Evolutionary conservation across 2,113 vertebrate genomes (phyloP), one percentile per base, ranked within the genome.

Genomic region (Mandrillus leucophaeus): DNA sequence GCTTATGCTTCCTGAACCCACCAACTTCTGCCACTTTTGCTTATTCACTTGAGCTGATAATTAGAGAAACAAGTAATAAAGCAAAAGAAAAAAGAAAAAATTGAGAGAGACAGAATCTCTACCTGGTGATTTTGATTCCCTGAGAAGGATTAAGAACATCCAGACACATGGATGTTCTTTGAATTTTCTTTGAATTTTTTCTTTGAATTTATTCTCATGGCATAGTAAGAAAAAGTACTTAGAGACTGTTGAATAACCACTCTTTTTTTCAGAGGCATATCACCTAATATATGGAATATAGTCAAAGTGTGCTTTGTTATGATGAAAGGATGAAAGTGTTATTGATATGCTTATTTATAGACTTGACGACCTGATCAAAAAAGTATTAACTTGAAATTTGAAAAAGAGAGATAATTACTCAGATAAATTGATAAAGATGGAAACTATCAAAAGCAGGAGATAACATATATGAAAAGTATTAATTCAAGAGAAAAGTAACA

Each of bases 351-450:
- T 82, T 85, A 59, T 82, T 83, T 92, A 43, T 81, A 94, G 40
- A 68, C 11, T 89, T 73, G 16, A 92, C 75, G 35, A 76, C 17
- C 27, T 90, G n/a, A 90, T 94, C 18, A 38, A 48, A 89, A 89
- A 81, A 38, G 17, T 75, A 9, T 86, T 93, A 93, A 94, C 32
- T 4, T 48, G 3, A 88, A 93, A 94, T 88, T 93, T 96, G 66
- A 55, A 95, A 95, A 86, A 86, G 8, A 83, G 23, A 93, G 27
- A 75, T 45, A 78, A 89, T 88, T 93, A 82, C 6, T 88, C 50
- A 80, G 17, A 78, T 94, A 93, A 93, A 92, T 52, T 91, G 73
- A 92, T 87, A 55, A 93, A 68, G 25, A 61, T 86, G 16, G 38
- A 50, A 96, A 82, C 86, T 88, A 66, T 64, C 8, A 90, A 93